Evolutionary conservation across 1,140 invertebrate genomes (phyloP), one percentile per base, ranked within the genome.

Genomic region (Hermetia illucens): DNA sequence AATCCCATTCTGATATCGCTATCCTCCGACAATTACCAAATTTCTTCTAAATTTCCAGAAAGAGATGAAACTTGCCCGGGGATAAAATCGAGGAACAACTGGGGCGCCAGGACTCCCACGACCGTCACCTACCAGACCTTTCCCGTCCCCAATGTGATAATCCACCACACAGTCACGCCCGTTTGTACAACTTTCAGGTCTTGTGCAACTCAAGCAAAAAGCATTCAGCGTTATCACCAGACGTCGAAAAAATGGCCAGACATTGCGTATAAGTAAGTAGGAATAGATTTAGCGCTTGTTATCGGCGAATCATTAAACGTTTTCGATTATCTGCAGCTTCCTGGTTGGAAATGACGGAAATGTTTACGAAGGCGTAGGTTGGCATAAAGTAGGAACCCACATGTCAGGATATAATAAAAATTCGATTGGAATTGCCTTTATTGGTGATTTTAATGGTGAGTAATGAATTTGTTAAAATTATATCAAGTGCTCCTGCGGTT

Each of bases 291-390:
- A n/a, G n/a, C n/a, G n/a, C n/a, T n/a, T n/a, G n/a, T n/a, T n/a
- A n/a, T n/a, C n/a, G n/a, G n/a, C n/a, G n/a, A n/a, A n/a, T n/a
- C n/a, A n/a, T n/a, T n/a, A n/a, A n/a, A n/a, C n/a, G n/a, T n/a
- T 33, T 24, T 27, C 20, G 16, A 20, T n/a, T n/a, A n/a, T 21
- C 25, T 39, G 12, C 5, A 82, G 73, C 47, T 82, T 81, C 46
- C 31, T 82, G 13, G 65, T 82, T 39, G 79, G 79, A 1, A 75
- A 75, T 20, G 78, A 82, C 53, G 79, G 78, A 3, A 71, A 71
- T 27, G 61, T 79, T 10, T 82, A 81, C 45, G 77, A 81, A 60
- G 80, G 77, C 2, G 51, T 64, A n/a, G 78, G 79, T 0, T 84
- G 79, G 79, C 64, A 72, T 29, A 64, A 62, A 44, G 65, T 72